Percentiles rank a stretch among this genome's conserved stretches.
phyloP scores from a whole-genome alignment of 2,797 vertebrate genomes.

The Bryconaethiops microstoma region DNA sequence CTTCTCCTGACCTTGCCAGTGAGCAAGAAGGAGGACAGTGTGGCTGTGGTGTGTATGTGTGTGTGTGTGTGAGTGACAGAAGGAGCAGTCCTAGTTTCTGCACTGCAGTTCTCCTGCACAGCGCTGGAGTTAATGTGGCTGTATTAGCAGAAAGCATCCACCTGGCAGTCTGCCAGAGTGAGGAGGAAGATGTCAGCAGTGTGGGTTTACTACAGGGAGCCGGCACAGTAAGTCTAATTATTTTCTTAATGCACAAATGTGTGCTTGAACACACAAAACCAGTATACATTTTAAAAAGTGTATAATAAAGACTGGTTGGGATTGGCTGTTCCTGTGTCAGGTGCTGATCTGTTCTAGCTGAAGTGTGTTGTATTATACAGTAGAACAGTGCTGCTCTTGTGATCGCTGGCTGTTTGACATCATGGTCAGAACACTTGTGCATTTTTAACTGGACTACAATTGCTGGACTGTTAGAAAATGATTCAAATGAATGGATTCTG shows the following conservation, averaged over 20 bases:
- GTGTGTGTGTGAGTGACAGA: constrained; percentile 33
- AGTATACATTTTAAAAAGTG: not conserved
- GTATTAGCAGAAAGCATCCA: constrained; percentile 20
- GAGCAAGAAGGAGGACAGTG: constrained; percentile 52
- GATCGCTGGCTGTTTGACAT: not conserved
- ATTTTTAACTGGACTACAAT: not conserved
- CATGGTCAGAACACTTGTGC: not conserved
- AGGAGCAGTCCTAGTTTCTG: constrained; percentile 50
- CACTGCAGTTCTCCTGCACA: constrained; percentile 47
- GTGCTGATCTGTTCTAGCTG: not conserved
- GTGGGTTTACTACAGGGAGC: constrained; percentile 25
- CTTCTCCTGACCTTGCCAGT: constrained; percentile 60
- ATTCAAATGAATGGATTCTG: not conserved
- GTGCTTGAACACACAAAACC: no score
- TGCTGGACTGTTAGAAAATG: not conserved
- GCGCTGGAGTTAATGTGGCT: constrained; percentile 42
- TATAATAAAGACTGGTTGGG: not conserved
- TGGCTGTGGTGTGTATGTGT: constrained; percentile 25
- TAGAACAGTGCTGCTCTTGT: not conserved
- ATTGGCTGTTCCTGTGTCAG: not conserved
- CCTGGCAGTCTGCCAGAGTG: constrained; percentile 36
- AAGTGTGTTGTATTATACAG: not conserved
- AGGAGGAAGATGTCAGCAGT: constrained; percentile 36
- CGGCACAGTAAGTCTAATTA: constrained; percentile 41
- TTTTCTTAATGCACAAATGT: not conserved